A percentile compares a stretch with the other conserved stretches of the same genome.
These are phyloP conservation scores for Dasyurus viverrinus DNA, from an alignment of 2,113 vertebrate species.

Conservation along the genomic window DNA sequence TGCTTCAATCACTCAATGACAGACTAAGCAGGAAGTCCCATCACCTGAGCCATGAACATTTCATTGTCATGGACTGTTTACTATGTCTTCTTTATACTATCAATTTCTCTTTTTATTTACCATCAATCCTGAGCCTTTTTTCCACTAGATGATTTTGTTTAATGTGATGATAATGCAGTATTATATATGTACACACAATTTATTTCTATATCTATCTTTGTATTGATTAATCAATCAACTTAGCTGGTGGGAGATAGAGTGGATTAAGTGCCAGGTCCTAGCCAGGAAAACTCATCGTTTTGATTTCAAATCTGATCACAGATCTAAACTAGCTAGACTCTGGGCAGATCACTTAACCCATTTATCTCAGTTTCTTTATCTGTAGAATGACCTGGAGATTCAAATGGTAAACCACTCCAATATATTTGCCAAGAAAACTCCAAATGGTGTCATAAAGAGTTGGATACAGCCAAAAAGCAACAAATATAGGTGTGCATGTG, in stretches of 20 bases:
- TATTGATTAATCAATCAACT: background rate
- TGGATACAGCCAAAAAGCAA: background rate
- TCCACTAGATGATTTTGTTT: background rate
- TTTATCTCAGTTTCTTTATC: background rate
- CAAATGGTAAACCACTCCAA: background rate
- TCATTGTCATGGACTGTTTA: background rate
- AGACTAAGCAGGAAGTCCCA: conserved; percentile 52
- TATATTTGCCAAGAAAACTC: background rate
- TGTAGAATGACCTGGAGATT: background rate
- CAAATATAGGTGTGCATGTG: background rate
- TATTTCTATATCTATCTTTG: background rate
- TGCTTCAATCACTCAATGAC: conserved; percentile 57
- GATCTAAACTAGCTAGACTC: background rate
- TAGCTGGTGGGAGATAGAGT: background rate
- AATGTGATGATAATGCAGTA: background rate
- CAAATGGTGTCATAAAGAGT: background rate
- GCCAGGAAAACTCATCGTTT: background rate
- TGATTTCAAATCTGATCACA: background rate
- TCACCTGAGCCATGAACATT: conserved; percentile 28
- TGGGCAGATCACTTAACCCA: background rate
- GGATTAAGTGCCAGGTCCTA: background rate
- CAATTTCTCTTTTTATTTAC: conserved; percentile 27
- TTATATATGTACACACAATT: background rate
- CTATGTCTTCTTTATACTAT: conserved; percentile 37
- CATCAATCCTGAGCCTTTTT: background rate